Evolutionary conservation across 2,888 invertebrate species (phyloP).

Genomic region (Drosophila borborema): DNA sequence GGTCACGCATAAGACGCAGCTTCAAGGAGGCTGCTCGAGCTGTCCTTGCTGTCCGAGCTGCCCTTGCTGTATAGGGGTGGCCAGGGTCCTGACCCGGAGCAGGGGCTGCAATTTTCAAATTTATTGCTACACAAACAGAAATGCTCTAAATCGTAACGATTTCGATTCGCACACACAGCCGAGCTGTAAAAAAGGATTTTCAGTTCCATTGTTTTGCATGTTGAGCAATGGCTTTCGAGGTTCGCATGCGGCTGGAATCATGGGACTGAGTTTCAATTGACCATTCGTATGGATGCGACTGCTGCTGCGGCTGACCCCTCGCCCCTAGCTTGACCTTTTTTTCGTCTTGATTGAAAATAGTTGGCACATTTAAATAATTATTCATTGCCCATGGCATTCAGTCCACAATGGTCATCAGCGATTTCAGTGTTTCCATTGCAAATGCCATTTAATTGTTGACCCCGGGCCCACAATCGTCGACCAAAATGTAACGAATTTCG

Average conservation of each 20-base stretch:
- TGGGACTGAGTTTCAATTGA: constrained; percentile 61
- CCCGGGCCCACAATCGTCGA: constrained; percentile 34
- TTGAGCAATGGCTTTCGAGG: constrained; percentile 59
- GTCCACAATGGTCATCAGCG: constrained; percentile 35
- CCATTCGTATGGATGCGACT: constrained; percentile 47
- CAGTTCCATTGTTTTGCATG: constrained; percentile 72
- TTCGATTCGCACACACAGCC: constrained; percentile 12
- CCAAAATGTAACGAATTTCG: constrained; percentile 67
- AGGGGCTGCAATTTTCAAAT: constrained; percentile 60
- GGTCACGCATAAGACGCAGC: constrained; percentile 75
- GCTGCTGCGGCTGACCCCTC: constrained; percentile 44
- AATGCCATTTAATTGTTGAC: constrained; percentile 80
- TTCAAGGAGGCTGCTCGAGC: constrained; percentile 56
- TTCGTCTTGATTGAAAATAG: constrained; percentile 64
- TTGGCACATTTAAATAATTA: constrained; percentile 75
- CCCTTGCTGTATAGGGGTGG: constrained; percentile 46
- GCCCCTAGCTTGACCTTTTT: constrained; percentile 69
- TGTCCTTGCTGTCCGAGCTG: constrained; percentile 18
- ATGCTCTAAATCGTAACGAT: constrained; percentile 62
- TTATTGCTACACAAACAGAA: constrained; percentile 67
- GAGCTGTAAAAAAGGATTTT: constrained; percentile 51
- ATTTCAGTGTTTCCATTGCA: constrained; percentile 57
- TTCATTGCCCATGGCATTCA: constrained; percentile 58
- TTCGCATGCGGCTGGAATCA: constrained; percentile 24
- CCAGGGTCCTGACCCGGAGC: constrained; percentile 37